These are phyloP conservation scores for Brachionus rubens DNA, from an alignment of 1,140 invertebrate species.

Conservation along the genomic window DNA sequence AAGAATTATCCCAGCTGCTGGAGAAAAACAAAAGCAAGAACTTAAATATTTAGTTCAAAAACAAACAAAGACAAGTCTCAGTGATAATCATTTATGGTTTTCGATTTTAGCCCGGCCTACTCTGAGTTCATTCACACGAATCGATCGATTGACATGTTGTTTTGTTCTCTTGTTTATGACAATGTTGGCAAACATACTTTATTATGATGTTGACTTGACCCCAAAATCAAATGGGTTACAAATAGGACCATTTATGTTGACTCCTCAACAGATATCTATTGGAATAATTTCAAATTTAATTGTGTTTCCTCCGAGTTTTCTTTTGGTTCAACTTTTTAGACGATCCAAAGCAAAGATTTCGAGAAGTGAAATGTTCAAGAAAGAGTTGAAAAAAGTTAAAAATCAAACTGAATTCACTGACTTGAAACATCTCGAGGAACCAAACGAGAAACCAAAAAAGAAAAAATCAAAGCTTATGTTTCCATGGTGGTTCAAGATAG, in stretches of 20 bases:
- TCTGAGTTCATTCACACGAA: conserved; percentile 24
- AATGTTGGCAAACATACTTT: conserved; percentile 38
- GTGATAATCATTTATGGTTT: conserved; percentile 41
- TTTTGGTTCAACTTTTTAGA: conserved; percentile 4
- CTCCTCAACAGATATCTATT: conserved; percentile 10
- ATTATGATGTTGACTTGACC: conserved; percentile 2
- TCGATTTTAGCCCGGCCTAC: conserved; percentile 8
- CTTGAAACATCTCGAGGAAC: too few relatives aligned
- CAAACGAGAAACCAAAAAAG: background rate
- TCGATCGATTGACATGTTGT: conserved; percentile 22
- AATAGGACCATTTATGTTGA: background rate
- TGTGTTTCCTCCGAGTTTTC: background rate
- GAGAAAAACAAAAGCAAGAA: background rate
- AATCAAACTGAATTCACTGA: too few relatives aligned
- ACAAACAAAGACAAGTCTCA: background rate
- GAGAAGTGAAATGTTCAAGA: background rate
- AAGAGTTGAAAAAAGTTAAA: background rate
- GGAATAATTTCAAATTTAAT: conserved; percentile 17
- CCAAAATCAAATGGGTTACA: background rate
- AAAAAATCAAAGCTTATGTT: conserved; percentile 50
- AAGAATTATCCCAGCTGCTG: conserved; percentile 51
- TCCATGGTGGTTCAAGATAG: conserved; percentile 62
- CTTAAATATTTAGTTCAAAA: background rate
- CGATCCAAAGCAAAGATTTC: background rate
- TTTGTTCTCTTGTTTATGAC: conserved; percentile 26